Evolutionary conservation across 2,797 vertebrate genomes (phyloP).

Genomic region (Schizopygopsis malacanthus): DNA sequence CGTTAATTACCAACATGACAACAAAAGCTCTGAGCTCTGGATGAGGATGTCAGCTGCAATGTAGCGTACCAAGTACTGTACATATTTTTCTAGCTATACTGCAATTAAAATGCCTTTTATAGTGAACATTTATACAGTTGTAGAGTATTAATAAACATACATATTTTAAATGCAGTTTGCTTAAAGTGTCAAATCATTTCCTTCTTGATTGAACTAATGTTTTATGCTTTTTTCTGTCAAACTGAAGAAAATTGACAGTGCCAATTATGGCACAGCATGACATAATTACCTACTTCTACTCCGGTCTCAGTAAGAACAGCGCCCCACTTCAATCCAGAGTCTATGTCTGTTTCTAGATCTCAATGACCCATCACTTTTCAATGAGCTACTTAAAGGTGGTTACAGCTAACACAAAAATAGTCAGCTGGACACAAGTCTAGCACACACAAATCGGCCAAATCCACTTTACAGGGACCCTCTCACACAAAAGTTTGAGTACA

Average conservation of each 20-base stretch:
- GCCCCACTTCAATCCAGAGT: constrained; percentile 25
- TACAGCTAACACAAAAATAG: neutral
- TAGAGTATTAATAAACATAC: neutral
- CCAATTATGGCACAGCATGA: constrained; percentile 35
- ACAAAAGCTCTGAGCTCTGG: neutral
- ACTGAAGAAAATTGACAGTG: constrained; percentile 16
- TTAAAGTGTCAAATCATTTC: neutral
- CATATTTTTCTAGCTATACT: neutral
- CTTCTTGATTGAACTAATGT: neutral
- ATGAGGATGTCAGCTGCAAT: neutral
- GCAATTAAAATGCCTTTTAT: neutral
- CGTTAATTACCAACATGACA: neutral
- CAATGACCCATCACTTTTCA: constrained; percentile 17
- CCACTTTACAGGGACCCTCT: too few relatives aligned
- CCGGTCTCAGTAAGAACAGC: constrained; percentile 7
- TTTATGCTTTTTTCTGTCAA: constrained; percentile 5
- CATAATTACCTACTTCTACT: constrained; percentile 40
- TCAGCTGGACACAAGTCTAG: neutral
- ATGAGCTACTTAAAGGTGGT: constrained; percentile 2
- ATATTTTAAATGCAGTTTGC: neutral
- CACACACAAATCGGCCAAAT: neutral
- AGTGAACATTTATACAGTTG: neutral
- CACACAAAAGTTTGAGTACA: too few relatives aligned
- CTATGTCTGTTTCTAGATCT: constrained; percentile 4
- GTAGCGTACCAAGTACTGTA: neutral